Evolutionary conservation across 2,888 invertebrate species (phyloP).

Genomic region (Phragmatobia fuliginosa): DNA sequence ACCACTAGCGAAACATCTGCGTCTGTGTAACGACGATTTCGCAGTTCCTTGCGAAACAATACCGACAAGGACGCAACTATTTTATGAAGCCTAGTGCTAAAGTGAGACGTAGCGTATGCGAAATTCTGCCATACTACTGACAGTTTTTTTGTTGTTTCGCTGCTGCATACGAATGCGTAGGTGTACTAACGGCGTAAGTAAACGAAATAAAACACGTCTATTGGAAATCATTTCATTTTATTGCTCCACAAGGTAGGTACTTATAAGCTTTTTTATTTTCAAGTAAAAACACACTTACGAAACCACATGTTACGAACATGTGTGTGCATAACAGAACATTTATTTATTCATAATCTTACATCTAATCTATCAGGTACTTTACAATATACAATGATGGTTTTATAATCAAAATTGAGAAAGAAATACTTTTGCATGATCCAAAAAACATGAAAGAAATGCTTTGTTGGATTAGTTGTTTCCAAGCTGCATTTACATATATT

Average conservation of each 20-base stretch:
- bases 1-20: no score
- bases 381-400: slow-evolving; percentile 66
- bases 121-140: no score
- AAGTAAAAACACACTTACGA: slow-evolving; percentile 71
- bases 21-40: no score
- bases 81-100: no score
- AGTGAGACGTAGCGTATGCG: no score
- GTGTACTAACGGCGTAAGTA: no score
- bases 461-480: slow-evolving; percentile 52
- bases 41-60: no score
- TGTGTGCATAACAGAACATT: slow-evolving; percentile 75
- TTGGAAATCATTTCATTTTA: slow-evolving; percentile 77
- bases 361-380: slow-evolving; percentile 78
- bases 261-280: slow-evolving; percentile 72
- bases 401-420: slow-evolving; percentile 45
- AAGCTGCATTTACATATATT: slow-evolving; percentile 46
- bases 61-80: no score
- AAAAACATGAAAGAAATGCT: slow-evolving; percentile 58
- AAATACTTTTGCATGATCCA: slow-evolving; percentile 55
- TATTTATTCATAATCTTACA: slow-evolving; percentile 57
- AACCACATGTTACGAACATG: slow-evolving; percentile 68
- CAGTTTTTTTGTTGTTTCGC: no score
- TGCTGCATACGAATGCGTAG: no score
- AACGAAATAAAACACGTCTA: slow-evolving; percentile 62
- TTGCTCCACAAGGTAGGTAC: slow-evolving; percentile 79